Evolutionary conservation across 2,888 invertebrate genomes (phyloP), one percentile per base, ranked within the genome.

Genomic region (Cyclophora albipunctata): DNA sequence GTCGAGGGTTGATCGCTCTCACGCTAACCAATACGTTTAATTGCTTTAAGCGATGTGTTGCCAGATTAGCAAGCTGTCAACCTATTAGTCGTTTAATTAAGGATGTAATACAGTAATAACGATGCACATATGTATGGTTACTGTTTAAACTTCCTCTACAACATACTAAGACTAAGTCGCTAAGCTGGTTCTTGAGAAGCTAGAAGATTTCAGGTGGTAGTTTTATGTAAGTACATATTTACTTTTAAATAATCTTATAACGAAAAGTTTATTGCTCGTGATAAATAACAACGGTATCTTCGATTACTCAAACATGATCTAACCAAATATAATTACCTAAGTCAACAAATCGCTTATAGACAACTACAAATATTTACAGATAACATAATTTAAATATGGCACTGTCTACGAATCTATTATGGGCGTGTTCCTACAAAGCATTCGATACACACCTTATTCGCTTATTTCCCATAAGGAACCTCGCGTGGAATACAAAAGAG

Each of bases 11-110:
- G 81, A 75, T 71, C 73, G 80, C 74, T 85, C 81, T 84, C 84
- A 86, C 84, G 85, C 76, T 84, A 78, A 69, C 64, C 78, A 79
- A 77, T 73, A 76, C 73, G 72, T 74, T 74, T 75, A 77, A 77
- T 78, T 67, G 72, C 66, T 75, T 71, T 69, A 69, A 67, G 73
- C 69, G 74, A 78, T 75, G 73, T 73, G 69, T 73, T 75, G 68
- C 69, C 74, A 71, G 73, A 71, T 78, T 76, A 73, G 71, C 54
- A 75, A 73, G 71, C 54, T 54, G 55, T 66, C 67, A 56, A 57
- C 60, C 55, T 52, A 52, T 66, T 55, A 53, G 60, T 57, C 57
- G 61, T 60, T 58, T 62, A 64, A 60, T 60, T 59, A 62, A 51
- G 59, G 45, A 48, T 53, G 48, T 49, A 45, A 47, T 45, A 42